Percentiles rank a stretch among this genome's conserved stretches.
Evolutionary conservation across 1,140 invertebrate genomes (phyloP).

Genomic region (Acromyrmex heyeri): DNA sequence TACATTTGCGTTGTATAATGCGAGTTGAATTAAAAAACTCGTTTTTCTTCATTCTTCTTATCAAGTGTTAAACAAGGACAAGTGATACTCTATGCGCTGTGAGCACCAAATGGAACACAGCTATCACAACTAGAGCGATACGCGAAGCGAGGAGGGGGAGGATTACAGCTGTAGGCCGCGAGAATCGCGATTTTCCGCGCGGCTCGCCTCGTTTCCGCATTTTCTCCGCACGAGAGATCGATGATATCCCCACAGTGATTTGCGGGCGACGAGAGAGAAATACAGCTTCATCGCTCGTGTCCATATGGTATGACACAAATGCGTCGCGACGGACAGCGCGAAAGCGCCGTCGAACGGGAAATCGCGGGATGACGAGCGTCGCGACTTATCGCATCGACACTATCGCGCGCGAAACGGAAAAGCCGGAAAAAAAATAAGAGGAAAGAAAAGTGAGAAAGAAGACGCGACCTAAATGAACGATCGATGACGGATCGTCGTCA

Average conservation of each 20-base stretch:
- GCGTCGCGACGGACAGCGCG: background rate
- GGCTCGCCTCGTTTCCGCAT: background rate
- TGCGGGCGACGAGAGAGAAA: background rate
- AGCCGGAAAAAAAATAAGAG: too few relatives aligned
- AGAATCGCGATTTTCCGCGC: background rate
- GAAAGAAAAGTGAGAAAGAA: background rate
- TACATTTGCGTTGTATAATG: too few relatives aligned
- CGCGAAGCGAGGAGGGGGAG: background rate
- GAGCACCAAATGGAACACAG: too few relatives aligned
- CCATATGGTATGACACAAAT: slow-evolving; percentile 11
- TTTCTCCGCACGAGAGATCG: background rate
- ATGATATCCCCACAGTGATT: background rate
- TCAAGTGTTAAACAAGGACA: too few relatives aligned
- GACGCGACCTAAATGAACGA: background rate
- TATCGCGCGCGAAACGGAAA: background rate
- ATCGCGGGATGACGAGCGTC: background rate
- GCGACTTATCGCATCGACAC: background rate
- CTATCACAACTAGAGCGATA: too few relatives aligned
- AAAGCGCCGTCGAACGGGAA: background rate
- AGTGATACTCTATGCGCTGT: too few relatives aligned
- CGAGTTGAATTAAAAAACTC: too few relatives aligned
- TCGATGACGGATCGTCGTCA: slow-evolving; percentile 6
- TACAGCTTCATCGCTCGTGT: background rate
- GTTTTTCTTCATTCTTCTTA: too few relatives aligned
- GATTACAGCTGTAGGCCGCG: background rate